Base-by-base conservation (phyloP, 2,113 vertebrate genomes). In the Stigmatopora argus region DNA sequence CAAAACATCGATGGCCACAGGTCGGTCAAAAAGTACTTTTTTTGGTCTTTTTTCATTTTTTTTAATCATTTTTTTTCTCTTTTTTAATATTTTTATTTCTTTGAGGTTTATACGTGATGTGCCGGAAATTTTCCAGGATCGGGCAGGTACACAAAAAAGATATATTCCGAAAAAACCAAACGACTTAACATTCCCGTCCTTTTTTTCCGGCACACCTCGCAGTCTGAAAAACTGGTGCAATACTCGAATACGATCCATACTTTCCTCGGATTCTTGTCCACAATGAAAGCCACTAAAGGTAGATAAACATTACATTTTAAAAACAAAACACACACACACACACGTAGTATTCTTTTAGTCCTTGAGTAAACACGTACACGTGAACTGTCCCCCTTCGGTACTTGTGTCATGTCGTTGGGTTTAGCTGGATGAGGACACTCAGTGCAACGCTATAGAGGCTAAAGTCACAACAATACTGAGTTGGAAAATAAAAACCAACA, bases 321-420 rank as follows among this genome's bases (percentile, higher is more conserved):
- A 64, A 8, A 64, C 68, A 72, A 82, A 83, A 88, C 83, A 87
- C 91, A 93, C 92, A 92, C 89, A 31, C 3, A 31, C 26, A 31
- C 26, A 31, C 26, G 26, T 31, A 31, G 92, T 89, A 90, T 83
- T 48, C 23, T 64, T 64, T 41, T 88, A 94, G 94, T 96, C 94
- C 94, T 96, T 94, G 94, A 96, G 94, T 96, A 96, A 96, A 96
- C 94, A 94, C 94, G 92, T 93, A 96, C 94, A 96, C 94, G 3
- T 94, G 93, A 95, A 94, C 90, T 92, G 94, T 92, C 93, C 89
- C 92, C 93, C 92, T 91, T 92, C 91, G 88, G 91, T 89, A 82
- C 85, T 90, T 90, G 83, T 86, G 84, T 89, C 80, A 80, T 78
- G 83, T 87, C 88, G 90, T 88, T 91, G 87, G 59, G 83, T 90